A percentile compares a stretch with the other conserved stretches of the same genome.
Conservation (phyloP, 2,113 vertebrate species). For the Solea senegalensis region DNA sequence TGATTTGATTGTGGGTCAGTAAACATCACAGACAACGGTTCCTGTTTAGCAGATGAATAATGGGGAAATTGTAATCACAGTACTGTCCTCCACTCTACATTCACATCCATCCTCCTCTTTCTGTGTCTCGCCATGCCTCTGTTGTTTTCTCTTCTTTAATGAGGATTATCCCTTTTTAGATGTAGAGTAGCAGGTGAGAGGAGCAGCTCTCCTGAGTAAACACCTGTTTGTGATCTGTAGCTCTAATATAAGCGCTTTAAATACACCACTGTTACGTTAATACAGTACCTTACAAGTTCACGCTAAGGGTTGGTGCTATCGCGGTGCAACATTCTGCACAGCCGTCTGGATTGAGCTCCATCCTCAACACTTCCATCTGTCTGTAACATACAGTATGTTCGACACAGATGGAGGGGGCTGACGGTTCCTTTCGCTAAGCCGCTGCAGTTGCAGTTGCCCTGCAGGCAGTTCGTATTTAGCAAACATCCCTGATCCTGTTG, state of each 20-base stretch:
- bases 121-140: background rate
- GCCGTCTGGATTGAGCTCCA: constrained; percentile 31
- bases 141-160: constrained; percentile 1
- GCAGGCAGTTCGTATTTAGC: constrained; percentile 31
- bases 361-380: constrained; percentile 51
- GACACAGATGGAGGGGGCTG: constrained; percentile 33
- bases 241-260: constrained; percentile 16
- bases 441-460: constrained; percentile 6
- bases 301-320: background rate
- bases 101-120: too few relatives aligned
- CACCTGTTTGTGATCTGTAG: constrained; percentile 36
- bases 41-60: too few relatives aligned
- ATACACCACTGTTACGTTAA: constrained; percentile 11
- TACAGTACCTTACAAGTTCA: constrained; percentile 4
- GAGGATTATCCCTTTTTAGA: constrained; percentile 17
- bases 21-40: too few relatives aligned
- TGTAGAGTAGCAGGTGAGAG: constrained; percentile 36
- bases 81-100: too few relatives aligned
- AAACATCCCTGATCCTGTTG: constrained; percentile 53
- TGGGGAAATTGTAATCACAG: too few relatives aligned
- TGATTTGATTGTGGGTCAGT: too few relatives aligned
- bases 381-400: background rate
- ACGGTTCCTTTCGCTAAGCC: constrained; percentile 23
- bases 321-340: constrained; percentile 1
- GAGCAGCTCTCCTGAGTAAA: constrained; percentile 25